A percentile compares a stretch with the other conserved stretches of the same genome.
Evolutionary conservation across 2,888 invertebrate genomes (phyloP).

Genomic region (Dryobotodes eremita): DNA sequence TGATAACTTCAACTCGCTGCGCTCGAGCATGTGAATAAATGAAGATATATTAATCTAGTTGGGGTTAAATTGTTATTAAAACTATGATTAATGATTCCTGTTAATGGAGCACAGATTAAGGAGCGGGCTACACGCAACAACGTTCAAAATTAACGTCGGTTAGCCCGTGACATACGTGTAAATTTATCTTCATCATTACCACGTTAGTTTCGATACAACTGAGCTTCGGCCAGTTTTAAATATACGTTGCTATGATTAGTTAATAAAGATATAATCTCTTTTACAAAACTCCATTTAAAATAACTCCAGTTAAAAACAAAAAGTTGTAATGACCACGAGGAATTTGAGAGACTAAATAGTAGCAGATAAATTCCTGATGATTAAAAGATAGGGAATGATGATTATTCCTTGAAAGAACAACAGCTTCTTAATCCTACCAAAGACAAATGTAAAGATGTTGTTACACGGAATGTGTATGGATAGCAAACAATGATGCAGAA

Average conservation of each 20-base stretch:
- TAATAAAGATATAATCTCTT: conserved; percentile 69
- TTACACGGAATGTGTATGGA: conserved; percentile 65
- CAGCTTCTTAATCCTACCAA: conserved; percentile 23
- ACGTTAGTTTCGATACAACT: conserved; percentile 79
- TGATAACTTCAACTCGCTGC: conserved; percentile 74
- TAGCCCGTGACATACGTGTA: conserved; percentile 83
- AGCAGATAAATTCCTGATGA: conserved; percentile 49
- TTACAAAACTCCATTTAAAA: conserved; percentile 52
- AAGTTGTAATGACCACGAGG: conserved; percentile 38
- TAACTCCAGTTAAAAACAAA: conserved; percentile 42
- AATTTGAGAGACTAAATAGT: conserved; percentile 35
- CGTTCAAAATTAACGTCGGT: conserved; percentile 85
- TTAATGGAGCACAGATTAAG: conserved; percentile 89
- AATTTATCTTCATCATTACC: conserved; percentile 89
- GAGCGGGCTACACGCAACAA: conserved; percentile 85
- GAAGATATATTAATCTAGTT: conserved; percentile 90
- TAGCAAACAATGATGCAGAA: conserved; percentile 67
- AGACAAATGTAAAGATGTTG: conserved; percentile 64
- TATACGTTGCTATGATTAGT: conserved; percentile 72
- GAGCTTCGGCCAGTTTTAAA: conserved; percentile 66
- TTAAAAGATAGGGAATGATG: conserved; percentile 58
- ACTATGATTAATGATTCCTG: conserved; percentile 89
- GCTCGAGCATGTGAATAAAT: conserved; percentile 84
- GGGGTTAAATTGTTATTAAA: conserved; percentile 91
- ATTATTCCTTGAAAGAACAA: conserved; percentile 55